A percentile compares a stretch with the other conserved stretches of the same genome.
Conservation (phyloP, 2,888 invertebrate species). For the Xylota sylvarum region DNA sequence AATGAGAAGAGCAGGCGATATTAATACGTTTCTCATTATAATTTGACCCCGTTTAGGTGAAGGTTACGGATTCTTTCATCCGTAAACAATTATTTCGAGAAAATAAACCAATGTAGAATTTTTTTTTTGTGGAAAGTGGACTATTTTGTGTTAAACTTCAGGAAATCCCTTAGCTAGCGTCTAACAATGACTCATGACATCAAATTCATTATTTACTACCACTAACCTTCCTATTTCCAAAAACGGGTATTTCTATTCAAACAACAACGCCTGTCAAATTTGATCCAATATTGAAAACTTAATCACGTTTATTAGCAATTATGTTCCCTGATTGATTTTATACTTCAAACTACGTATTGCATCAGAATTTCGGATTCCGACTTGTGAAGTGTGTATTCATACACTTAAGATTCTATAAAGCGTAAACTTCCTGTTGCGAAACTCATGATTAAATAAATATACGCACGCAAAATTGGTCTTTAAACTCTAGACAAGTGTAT, state of each 20-base stretch:
- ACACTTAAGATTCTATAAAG: conserved; percentile 16
- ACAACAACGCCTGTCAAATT: neutral
- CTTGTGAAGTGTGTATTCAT: neutral
- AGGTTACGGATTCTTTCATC: too few species aligned
- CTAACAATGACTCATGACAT: neutral
- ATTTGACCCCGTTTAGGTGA: too few species aligned
- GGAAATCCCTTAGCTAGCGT: neutral
- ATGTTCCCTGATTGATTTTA: conserved; percentile 11
- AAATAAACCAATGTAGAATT: too few species aligned
- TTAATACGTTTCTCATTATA: too few species aligned
- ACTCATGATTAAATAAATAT: conserved; percentile 1
- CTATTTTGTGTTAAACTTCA: too few species aligned
- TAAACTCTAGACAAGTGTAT: conserved; percentile 1
- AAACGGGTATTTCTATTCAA: conserved; percentile 26
- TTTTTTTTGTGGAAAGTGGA: too few species aligned
- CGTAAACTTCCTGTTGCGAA: conserved; percentile 30
- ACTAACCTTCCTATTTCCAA: neutral
- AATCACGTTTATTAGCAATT: conserved; percentile 20
- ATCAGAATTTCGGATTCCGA: neutral
- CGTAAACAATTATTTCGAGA: too few species aligned
- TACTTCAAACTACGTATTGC: conserved; percentile 27
- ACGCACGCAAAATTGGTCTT: conserved; percentile 11
- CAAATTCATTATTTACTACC: neutral
- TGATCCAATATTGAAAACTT: neutral
- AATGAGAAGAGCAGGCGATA: too few species aligned